Evolutionary conservation across 2,797 vertebrate species (phyloP).

Genomic region (Labroides dimidiatus): DNA sequence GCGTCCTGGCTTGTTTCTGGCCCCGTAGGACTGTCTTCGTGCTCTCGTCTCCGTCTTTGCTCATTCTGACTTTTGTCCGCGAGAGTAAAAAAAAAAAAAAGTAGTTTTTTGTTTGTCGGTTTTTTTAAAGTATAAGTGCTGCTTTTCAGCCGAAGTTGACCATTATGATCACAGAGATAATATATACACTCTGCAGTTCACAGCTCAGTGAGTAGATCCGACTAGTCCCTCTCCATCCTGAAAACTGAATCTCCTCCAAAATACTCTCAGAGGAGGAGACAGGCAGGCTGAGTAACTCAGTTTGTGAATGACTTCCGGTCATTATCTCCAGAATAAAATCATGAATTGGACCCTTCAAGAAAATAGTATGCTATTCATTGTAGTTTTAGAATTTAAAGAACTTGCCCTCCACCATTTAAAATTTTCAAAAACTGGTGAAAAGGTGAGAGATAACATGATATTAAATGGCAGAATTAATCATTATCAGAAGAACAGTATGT

Average conservation of each 20-base stretch:
- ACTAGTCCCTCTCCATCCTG: slow-evolving; percentile 30
- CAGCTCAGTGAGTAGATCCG: slow-evolving; percentile 1
- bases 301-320: slow-evolving; percentile 45
- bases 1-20: slow-evolving; percentile 66
- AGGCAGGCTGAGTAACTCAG: neutral
- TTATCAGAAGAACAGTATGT: neutral
- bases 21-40: slow-evolving; percentile 56
- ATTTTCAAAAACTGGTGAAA: neutral
- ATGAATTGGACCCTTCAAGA: neutral
- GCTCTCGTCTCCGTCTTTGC: slow-evolving; percentile 65
- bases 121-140: too few relatives aligned
- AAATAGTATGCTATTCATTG: neutral
- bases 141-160: neutral
- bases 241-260: slow-evolving; percentile 50
- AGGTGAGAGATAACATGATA: too few relatives aligned
- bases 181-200: neutral
- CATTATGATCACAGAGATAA: neutral
- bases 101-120: too few relatives aligned
- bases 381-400: neutral
- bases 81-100: too few relatives aligned
- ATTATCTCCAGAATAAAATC: slow-evolving; percentile 51
- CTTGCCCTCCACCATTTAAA: neutral
- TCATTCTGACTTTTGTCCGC: slow-evolving; percentile 60
- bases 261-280: neutral
- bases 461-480: neutral